Base-by-base conservation (phyloP, 1,140 invertebrate species). In the Brachionus angularis region DNA sequence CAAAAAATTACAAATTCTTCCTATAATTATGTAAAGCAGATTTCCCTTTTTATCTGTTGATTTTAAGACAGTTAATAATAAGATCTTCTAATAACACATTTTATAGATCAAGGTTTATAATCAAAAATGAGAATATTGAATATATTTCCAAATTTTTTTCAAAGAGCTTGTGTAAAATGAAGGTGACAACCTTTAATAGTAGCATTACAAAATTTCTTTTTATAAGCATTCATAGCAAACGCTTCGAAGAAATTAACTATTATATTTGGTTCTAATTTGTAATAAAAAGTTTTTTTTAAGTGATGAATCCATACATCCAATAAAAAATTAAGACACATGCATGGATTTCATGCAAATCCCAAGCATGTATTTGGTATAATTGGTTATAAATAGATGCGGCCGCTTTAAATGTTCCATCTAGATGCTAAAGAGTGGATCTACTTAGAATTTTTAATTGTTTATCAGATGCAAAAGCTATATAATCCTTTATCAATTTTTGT, bases 381-480 rank as follows among this genome's bases (percentile, higher is more conserved):
- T 50, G 47, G 25, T 50, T n/a, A 50, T 25, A 50, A 50, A 50
- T 50, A 23, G 47, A 25, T 23, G 18, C 3, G 14, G 47, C 47
- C 2, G 47, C 47, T 50, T 50, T 50, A 27, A 50, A 50, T 12
- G 47, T 50, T 3, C 47, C 47, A 50, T 50, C 47, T 25, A 50
- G 21, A 3, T 50, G 47, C 47, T 5, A 50, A 18, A 18, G 1
- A 12, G 23, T 50, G 14, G 47, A 50, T 25, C 47, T 18, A 50
- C 47, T 50, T 50, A 50, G 27, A 25, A 50, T 50, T 50, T 50
- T 25, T 3, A 50, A 25, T 50, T 50, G 21, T 25, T 14, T 50
- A 23, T 50, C 47, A 25, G 47, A 50, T 23, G 47, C 47, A 50
- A 50, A 50, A 27, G 47, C 47, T 25, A 50, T 50, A 23, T n/a